phyloP scores from a whole-genome alignment of 2,888 invertebrate species.

The Eupithecia inturbata region DNA sequence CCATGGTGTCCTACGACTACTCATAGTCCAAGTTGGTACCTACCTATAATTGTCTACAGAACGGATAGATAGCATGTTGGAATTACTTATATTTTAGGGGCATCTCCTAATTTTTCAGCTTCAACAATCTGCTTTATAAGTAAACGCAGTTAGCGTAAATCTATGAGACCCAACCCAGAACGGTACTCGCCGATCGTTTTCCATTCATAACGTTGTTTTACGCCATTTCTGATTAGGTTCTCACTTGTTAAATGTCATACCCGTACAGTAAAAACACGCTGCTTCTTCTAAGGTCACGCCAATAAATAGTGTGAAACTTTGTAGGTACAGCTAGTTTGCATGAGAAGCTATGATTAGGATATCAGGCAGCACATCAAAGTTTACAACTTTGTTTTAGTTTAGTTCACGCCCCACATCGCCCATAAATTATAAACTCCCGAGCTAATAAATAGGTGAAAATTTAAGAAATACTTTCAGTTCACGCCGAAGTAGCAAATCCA shows the following conservation, averaged over 20 bases:
- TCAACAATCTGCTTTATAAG: neutral
- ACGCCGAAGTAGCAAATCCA: conserved; percentile 9
- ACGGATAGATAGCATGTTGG: neutral
- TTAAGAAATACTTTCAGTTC: conserved; percentile 19
- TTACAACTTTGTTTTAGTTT: conserved; percentile 43
- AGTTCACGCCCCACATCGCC: conserved; percentile 50
- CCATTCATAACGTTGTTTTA: conserved; percentile 42
- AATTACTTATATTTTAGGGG: neutral
- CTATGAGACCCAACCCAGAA: conserved; percentile 67
- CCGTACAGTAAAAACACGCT: no score
- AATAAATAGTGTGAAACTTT: conserved; percentile 35
- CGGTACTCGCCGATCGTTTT: conserved; percentile 60
- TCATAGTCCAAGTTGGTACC: neutral
- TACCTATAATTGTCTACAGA: neutral
- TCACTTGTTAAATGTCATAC: conserved; percentile 35
- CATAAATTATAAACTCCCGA: conserved; percentile 46
- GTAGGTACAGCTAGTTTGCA: conserved; percentile 30
- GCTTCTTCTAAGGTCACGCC: neutral
- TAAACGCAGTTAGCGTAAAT: conserved; percentile 8
- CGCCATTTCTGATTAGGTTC: conserved; percentile 37
- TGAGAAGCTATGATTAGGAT: conserved; percentile 38
- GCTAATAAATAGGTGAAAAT: conserved; percentile 24
- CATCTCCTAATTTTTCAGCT: neutral
- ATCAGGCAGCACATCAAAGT: conserved; percentile 39
- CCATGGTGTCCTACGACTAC: neutral